Evolutionary conservation across 1,140 invertebrate genomes (phyloP).

Genomic region (Euwallacea fornicatus): DNA sequence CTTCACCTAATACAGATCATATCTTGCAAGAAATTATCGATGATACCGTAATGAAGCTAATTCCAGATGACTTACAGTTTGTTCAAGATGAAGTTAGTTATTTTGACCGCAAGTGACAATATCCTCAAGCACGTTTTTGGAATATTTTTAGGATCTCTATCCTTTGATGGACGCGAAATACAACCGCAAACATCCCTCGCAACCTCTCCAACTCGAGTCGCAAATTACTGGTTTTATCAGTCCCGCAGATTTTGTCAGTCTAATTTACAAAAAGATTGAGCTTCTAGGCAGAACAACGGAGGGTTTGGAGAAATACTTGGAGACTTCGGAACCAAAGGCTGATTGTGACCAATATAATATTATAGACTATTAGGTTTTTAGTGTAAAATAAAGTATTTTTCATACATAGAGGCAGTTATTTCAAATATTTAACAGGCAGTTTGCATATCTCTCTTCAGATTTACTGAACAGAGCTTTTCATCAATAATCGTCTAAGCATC

Average conservation of each 20-base stretch:
- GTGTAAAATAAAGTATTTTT: background rate
- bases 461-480: too few species aligned
- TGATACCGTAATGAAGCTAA: slow-evolving; percentile 26
- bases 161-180: slow-evolving; percentile 4
- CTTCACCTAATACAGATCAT: slow-evolving; percentile 3
- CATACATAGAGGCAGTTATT: too few species aligned
- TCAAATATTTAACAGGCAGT: too few species aligned
- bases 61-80: slow-evolving; percentile 20
- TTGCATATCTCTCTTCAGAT: too few species aligned
- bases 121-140: background rate
- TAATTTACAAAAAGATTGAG: slow-evolving; percentile 7
- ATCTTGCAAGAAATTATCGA: slow-evolving; percentile 24
- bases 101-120: background rate
- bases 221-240: background rate
- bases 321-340: background rate
- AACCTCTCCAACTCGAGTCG: background rate
- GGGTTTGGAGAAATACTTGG: background rate
- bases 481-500: too few species aligned
- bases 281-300: background rate
- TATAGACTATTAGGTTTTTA: slow-evolving; percentile 7
- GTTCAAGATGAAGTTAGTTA: slow-evolving; percentile 16
- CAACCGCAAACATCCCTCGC: background rate
- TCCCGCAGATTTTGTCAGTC: slow-evolving; percentile 4
- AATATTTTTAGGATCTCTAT: slow-evolving; percentile 16
- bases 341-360: slow-evolving; percentile 1